A percentile compares a stretch with the other conserved stretches of the same genome.
These are phyloP conservation scores for Diglossa cyanea DNA, from an alignment of 2,797 vertebrate species.

Conservation along the genomic window DNA sequence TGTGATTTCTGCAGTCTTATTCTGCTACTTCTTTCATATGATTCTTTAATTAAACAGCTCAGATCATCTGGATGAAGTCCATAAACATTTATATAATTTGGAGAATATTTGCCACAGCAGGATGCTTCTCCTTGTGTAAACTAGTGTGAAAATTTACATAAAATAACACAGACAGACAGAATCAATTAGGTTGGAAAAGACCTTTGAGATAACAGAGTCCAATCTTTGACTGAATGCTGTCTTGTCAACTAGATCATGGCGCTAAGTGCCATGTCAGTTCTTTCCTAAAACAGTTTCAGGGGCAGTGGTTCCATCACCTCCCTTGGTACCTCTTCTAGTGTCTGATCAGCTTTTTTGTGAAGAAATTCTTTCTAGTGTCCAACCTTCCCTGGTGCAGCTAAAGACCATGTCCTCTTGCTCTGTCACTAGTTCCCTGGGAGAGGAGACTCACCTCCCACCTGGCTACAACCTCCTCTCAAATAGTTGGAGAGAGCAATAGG, in stretches of 20 bases:
- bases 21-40: neutral
- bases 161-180: neutral
- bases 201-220: neutral
- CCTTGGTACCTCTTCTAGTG: fast-evolving
- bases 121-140: neutral
- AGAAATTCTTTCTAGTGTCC: neutral
- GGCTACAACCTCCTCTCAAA: neutral
- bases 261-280: neutral
- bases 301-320: neutral
- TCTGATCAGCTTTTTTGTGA: neutral
- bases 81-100: neutral
- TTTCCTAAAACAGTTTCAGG: neutral
- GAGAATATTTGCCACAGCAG: neutral
- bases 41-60: neutral
- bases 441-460: neutral
- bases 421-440: neutral
- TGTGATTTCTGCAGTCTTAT: neutral
- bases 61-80: neutral
- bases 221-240: neutral
- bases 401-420: neutral
- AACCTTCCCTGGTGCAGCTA: neutral
- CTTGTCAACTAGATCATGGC: neutral
- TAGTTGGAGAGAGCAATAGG: neutral
- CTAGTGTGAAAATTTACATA: neutral
- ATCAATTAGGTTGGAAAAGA: neutral